Conservation (phyloP, 2,113 vertebrate genomes). For the Phrynosoma blainvillii region DNA sequence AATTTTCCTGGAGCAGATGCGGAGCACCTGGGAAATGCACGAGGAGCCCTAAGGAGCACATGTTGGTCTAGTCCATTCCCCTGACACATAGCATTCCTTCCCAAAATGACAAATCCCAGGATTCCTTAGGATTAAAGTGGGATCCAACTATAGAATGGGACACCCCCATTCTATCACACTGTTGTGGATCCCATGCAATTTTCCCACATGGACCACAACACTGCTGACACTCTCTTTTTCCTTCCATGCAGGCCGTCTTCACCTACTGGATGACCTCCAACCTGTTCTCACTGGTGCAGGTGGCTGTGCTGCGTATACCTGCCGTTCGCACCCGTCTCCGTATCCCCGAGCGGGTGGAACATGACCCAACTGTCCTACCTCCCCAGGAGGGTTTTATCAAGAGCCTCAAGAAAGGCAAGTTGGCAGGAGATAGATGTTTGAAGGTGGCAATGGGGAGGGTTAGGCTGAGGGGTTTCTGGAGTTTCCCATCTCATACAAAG, state of each 20-base stretch:
- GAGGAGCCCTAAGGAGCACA: too few relatives aligned
- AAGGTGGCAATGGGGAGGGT: too few relatives aligned
- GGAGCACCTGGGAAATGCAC: too few relatives aligned
- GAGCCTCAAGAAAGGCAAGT: conserved; percentile 80
- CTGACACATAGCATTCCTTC: too few relatives aligned
- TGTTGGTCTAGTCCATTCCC: too few relatives aligned
- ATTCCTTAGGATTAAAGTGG: too few relatives aligned
- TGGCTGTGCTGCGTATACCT: conserved; percentile 81
- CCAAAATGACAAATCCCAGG: too few relatives aligned
- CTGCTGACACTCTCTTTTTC: background rate
- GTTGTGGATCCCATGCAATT: background rate
- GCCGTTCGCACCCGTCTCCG: conserved; percentile 73
- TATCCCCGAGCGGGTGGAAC: conserved; percentile 80
- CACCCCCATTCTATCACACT: background rate
- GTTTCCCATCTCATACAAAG: too few relatives aligned
- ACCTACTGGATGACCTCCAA: conserved; percentile 93
- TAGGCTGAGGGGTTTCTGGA: background rate
- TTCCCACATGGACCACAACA: background rate
- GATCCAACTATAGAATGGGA: background rate
- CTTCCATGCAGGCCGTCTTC: conserved; percentile 81
- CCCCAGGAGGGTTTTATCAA: conserved; percentile 77
- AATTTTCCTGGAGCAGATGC: too few relatives aligned
- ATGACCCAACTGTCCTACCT: conserved; percentile 67
- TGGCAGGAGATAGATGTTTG: background rate
- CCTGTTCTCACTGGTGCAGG: conserved; percentile 84